Percentiles rank a stretch among this genome's conserved stretches.
Conservation (phyloP, 2,888 invertebrate genomes). For the Oasisia sp. region DNA sequence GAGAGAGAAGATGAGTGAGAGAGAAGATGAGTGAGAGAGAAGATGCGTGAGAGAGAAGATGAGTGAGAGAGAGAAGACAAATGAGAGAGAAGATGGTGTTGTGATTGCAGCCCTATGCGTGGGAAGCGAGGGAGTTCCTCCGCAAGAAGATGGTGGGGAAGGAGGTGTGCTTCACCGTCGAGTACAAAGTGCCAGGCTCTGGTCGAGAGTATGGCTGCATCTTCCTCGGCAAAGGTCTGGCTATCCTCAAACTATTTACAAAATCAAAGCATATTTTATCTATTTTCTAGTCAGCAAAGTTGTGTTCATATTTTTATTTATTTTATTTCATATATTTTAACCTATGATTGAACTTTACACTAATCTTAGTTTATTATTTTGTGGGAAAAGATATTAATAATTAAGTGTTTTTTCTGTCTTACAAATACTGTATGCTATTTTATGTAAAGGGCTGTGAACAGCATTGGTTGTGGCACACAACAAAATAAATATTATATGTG, state of each 20-base stretch:
- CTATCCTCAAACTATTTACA: neutral
- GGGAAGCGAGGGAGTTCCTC: constrained; percentile 97
- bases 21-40: neutral
- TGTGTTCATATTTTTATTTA: too few species aligned
- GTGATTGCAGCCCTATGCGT: constrained; percentile 84
- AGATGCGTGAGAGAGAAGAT: neutral
- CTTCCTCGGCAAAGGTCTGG: constrained; percentile 82
- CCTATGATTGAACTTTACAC: too few species aligned
- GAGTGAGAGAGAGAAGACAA: neutral
- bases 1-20: neutral
- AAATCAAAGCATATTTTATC: neutral
- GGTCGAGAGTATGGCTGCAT: constrained; percentile 89
- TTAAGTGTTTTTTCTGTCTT: too few species aligned
- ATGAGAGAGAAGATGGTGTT: neutral
- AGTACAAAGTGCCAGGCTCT: constrained; percentile 78
- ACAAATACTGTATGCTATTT: too few species aligned
- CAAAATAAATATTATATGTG: too few species aligned
- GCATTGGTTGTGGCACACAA: too few species aligned
- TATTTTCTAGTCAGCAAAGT: too few species aligned
- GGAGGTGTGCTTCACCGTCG: constrained; percentile 84
- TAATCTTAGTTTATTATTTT: too few species aligned
- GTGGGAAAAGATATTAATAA: too few species aligned
- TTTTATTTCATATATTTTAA: too few species aligned
- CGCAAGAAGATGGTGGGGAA: constrained; percentile 95
- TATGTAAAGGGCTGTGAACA: too few species aligned